Percentiles rank a stretch among this genome's conserved stretches.
These are phyloP conservation scores for Nomada ruficornis DNA, from an alignment of 2,888 invertebrate species.

Conservation along the genomic window DNA sequence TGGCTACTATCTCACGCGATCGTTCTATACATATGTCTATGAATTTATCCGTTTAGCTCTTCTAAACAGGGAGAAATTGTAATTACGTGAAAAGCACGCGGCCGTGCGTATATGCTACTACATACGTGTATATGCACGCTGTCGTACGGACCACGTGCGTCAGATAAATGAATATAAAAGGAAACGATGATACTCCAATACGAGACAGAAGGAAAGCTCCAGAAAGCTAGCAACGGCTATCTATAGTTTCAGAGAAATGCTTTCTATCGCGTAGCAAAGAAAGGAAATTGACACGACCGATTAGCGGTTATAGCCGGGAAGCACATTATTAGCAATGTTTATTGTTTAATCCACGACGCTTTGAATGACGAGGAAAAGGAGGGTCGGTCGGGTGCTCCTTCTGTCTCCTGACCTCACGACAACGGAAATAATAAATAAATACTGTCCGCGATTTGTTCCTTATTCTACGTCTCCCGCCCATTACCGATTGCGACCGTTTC, in stretches of 20 bases:
- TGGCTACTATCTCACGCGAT: constrained; percentile 13
- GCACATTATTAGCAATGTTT: constrained; percentile 50
- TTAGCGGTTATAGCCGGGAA: constrained; percentile 35
- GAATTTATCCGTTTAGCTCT: constrained; percentile 1
- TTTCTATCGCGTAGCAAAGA: constrained; percentile 56
- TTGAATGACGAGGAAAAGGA: constrained; percentile 32
- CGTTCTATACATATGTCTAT: background rate
- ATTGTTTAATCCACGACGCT: constrained; percentile 61
- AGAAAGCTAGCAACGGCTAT: constrained; percentile 38
- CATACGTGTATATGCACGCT: background rate
- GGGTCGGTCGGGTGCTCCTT: constrained; percentile 39
- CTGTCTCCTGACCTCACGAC: constrained; percentile 60
- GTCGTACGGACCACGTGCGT: constrained; percentile 33
- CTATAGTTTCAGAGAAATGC: constrained; percentile 49
- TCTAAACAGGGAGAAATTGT: background rate
- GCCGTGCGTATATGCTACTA: background rate
- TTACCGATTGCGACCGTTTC: background rate
- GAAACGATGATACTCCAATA: constrained; percentile 3
- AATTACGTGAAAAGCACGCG: too few relatives aligned
- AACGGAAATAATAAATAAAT: constrained; percentile 63
- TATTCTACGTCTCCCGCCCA: background rate
- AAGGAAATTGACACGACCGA: constrained; percentile 42
- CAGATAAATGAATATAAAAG: constrained; percentile 35
- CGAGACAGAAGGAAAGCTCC: constrained; percentile 34
- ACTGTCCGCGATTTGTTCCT: constrained; percentile 25